Base-by-base conservation (phyloP, 2,888 invertebrate species). In the Muschampia plurimacula region DNA sequence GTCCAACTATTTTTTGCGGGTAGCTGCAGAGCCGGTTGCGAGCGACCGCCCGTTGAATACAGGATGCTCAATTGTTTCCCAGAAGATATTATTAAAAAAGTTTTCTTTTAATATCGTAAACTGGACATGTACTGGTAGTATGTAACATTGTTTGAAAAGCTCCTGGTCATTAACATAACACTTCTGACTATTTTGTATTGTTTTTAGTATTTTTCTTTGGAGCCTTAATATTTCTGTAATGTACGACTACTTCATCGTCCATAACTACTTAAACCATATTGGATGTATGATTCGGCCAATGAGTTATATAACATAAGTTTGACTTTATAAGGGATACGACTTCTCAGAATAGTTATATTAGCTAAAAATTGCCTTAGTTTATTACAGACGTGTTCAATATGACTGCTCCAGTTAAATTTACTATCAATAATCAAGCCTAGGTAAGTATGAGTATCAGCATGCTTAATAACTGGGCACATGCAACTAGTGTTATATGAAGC, bases 211-310 rank as follows among this genome's bases (percentile, higher is more conserved):
- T 10, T 22, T 55, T 22, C 22, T 55, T 55, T 22, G 55, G 10
- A 55, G 55, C 55, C 52, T 52, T 15, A 7, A 52, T 52, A 52
- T 52, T 52, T 52, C 52, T 52, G 52, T n/a, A 52, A 52, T n/a
- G 52, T 52, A 52, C 15, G 52, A 15, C 1, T 22, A n/a, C n/a
- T 15, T 52, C 15, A 52, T 52, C 52, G n/a, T 52, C 52, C 52
- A 10, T 46, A 46, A 10, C 46, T 46, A 15, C 52, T 52, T 15
- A 52, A n/a, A 15, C 52, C 52, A 52, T 52, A 52, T 15, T 52
- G 52, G 5, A 52, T 52, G n/a, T 52, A 52, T 7, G 52, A 52
- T 15, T 52, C 52, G 6, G 52, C 52, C n/a, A 52, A 8, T n/a
- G 15, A 52, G 15, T 52, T 52, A 52, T 15, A 52, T n/a, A 52